phyloP scores from a whole-genome alignment of 2,797 vertebrate species.

The Parotocinclus haroldoi region DNA sequence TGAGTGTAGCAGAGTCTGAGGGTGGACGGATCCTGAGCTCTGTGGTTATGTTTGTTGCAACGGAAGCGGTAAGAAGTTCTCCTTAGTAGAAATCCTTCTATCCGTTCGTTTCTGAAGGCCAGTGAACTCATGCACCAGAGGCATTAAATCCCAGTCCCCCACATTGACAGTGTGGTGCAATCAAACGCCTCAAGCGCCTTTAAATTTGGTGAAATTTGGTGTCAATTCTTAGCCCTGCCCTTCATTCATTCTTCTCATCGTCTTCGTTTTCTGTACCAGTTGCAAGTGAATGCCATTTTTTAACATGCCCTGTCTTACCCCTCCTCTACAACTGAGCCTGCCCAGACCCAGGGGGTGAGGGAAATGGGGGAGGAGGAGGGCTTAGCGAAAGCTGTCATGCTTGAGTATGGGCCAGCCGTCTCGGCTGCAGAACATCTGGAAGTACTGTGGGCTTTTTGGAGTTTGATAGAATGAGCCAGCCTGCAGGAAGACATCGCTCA shows the following conservation, averaged over 20 bases:
- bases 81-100: constrained; percentile 29
- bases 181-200: constrained; percentile 4
- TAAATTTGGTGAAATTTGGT: too few species aligned
- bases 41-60: constrained; percentile 1
- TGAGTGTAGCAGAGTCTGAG: neutral
- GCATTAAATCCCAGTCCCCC: constrained; percentile 34
- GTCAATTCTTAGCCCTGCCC: neutral
- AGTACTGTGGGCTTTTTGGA: constrained; percentile 30
- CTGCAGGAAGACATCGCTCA: constrained; percentile 21
- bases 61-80: constrained; percentile 5
- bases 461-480: constrained; percentile 22
- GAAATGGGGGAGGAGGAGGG: neutral
- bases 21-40: neutral
- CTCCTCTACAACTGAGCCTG: constrained; percentile 4
- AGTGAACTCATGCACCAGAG: constrained; percentile 38
- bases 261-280: constrained; percentile 11
- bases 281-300: neutral
- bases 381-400: constrained; percentile 24
- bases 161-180: neutral
- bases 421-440: constrained; percentile 41
- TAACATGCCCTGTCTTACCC: constrained; percentile 6
- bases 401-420: constrained; percentile 35
- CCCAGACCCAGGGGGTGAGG: neutral
- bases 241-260: constrained; percentile 9
- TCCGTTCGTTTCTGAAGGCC: constrained; percentile 9